Evolutionary conservation across 2,113 vertebrate species (phyloP).

Genomic region (Brachirus orientalis): DNA sequence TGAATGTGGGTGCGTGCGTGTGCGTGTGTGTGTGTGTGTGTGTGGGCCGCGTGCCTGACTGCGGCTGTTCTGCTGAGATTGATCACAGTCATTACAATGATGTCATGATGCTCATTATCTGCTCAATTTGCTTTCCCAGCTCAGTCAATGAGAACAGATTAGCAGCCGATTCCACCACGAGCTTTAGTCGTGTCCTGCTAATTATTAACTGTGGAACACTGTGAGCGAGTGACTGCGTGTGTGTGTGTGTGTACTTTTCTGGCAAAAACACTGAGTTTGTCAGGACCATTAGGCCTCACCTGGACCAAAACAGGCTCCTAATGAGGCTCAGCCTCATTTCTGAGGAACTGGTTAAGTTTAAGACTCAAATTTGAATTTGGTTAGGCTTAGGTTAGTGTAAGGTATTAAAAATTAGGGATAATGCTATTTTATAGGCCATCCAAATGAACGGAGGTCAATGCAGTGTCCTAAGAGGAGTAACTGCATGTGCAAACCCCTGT

Average conservation of each 20-base stretch:
- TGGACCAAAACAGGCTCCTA: too few relatives aligned
- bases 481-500: too few relatives aligned
- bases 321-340: too few relatives aligned
- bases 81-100: constrained; percentile 55
- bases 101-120: constrained; percentile 52
- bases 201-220: constrained; percentile 27
- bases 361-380: too few relatives aligned
- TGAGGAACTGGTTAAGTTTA: too few relatives aligned
- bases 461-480: too few relatives aligned
- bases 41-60: neutral
- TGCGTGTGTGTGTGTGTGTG: constrained; percentile 2
- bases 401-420: too few relatives aligned
- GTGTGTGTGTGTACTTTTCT: neutral
- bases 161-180: constrained; percentile 40
- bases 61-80: constrained; percentile 21
- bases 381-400: too few relatives aligned
- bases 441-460: too few relatives aligned
- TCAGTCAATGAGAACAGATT: constrained; percentile 58
- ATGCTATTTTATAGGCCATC: too few relatives aligned
- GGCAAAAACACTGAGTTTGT: too few relatives aligned
- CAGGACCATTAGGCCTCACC: too few relatives aligned
- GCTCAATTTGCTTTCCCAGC: constrained; percentile 50
- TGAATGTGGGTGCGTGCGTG: neutral
- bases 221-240: constrained; percentile 14
- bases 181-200: constrained; percentile 27